These are phyloP conservation scores for Pristis pectinata DNA, from an alignment of 2,797 vertebrate species.

Conservation along the genomic window DNA sequence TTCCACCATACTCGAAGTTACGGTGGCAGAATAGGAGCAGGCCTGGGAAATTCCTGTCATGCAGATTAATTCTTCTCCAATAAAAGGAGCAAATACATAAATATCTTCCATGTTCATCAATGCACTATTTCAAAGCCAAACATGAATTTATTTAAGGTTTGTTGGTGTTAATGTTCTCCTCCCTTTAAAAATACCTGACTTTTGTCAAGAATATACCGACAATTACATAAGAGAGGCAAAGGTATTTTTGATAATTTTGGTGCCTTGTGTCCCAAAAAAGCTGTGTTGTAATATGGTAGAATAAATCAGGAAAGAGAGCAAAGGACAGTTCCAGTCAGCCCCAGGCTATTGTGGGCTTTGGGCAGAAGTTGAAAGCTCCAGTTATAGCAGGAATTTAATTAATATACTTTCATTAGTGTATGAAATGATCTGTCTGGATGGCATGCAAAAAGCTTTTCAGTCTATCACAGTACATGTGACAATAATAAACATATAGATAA, in stretches of 20 bases:
- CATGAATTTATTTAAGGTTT: slow-evolving; percentile 11
- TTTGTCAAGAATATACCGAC: background rate
- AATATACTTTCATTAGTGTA: background rate
- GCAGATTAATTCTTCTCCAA: background rate
- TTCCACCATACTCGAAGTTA: background rate
- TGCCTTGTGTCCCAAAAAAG: background rate
- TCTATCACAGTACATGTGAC: too few species aligned
- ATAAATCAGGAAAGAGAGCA: background rate
- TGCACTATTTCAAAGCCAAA: background rate
- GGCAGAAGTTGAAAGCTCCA: background rate
- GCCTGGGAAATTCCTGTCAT: background rate
- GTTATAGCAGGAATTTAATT: background rate
- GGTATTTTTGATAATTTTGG: background rate
- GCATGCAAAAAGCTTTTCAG: too few species aligned
- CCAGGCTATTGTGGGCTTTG: background rate
- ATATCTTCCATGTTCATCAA: background rate
- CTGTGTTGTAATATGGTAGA: background rate
- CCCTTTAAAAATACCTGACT: background rate
- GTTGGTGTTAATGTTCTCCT: background rate
- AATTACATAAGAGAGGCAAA: background rate
- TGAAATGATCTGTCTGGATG: too few species aligned
- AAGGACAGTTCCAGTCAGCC: background rate
- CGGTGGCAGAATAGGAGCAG: background rate
- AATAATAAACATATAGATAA: too few species aligned
- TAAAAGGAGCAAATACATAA: background rate